A percentile compares a stretch with the other conserved stretches of the same genome.
Conservation (phyloP, 2,888 invertebrate genomes). For the Automeris io region DNA sequence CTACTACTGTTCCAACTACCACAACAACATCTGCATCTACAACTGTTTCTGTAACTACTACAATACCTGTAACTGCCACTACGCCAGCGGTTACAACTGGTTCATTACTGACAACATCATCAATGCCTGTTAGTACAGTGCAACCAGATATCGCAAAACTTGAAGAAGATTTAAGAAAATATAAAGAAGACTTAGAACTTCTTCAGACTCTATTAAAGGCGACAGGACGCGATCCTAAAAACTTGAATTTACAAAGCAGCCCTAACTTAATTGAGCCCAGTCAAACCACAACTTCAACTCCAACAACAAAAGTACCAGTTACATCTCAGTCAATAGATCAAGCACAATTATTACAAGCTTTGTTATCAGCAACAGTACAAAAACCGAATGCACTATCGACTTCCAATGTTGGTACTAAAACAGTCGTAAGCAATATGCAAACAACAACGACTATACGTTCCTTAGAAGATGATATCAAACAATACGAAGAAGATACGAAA, state of each 20-base stretch:
- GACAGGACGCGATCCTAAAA: constrained; percentile 58
- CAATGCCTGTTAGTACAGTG: constrained; percentile 19
- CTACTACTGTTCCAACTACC: constrained; percentile 26
- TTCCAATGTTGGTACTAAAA: constrained; percentile 26
- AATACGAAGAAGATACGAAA: constrained; percentile 67
- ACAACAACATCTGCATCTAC: constrained; percentile 16
- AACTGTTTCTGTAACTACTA: constrained; percentile 16
- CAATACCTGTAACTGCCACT: constrained; percentile 22
- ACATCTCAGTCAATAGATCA: constrained; percentile 33
- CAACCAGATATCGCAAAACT: constrained; percentile 29
- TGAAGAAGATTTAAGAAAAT: constrained; percentile 41
- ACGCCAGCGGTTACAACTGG: constrained; percentile 24
- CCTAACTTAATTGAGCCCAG: constrained; percentile 23
- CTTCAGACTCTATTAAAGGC: constrained; percentile 42
- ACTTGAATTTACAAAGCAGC: constrained; percentile 39
- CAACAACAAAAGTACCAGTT: constrained; percentile 15
- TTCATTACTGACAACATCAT: constrained; percentile 21
- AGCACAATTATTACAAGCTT: constrained; percentile 47
- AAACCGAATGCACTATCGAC: constrained; percentile 28
- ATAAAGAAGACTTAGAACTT: constrained; percentile 45
- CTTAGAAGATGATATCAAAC: constrained; percentile 62
- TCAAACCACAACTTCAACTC: constrained; percentile 23
- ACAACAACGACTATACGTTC: constrained; percentile 51
- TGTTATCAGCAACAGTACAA: constrained; percentile 43
- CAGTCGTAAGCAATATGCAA: constrained; percentile 23